A percentile compares a stretch with the other conserved stretches of the same genome.
Conservation (phyloP, 1,140 invertebrate species). For the Drosophila bipectinata region DNA sequence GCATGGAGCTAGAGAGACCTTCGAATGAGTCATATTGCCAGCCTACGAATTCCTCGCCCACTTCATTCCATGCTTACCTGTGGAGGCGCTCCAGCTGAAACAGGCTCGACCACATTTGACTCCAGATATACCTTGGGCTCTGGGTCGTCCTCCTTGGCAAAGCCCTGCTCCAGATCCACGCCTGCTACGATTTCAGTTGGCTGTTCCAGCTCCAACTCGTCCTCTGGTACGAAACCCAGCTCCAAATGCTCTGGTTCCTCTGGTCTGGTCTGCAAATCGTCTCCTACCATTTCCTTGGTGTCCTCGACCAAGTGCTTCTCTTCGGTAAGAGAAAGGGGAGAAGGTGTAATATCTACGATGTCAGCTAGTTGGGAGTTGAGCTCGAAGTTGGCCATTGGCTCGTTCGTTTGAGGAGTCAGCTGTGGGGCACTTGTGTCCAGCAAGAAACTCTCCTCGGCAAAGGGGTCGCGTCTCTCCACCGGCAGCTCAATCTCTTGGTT, state of each 20-base stretch:
- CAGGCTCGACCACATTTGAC: conserved; percentile 31
- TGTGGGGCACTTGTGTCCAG: conserved; percentile 63
- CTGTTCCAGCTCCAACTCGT: background rate
- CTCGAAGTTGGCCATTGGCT: conserved; percentile 55
- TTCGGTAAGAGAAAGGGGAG: conserved; percentile 70
- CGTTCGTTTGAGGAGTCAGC: conserved; percentile 40
- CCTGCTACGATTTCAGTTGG: background rate
- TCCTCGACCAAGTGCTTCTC: conserved; percentile 78
- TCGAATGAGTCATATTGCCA: conserved; percentile 16
- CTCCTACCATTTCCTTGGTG: conserved; percentile 62
- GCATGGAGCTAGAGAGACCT: conserved; percentile 5
- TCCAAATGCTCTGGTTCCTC: conserved; percentile 5
- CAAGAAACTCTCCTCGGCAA: conserved; percentile 50
- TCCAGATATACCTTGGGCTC: background rate
- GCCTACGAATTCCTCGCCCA: background rate
- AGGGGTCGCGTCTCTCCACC: conserved; percentile 11
- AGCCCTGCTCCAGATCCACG: background rate
- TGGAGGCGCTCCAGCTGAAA: conserved; percentile 47
- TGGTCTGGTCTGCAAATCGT: background rate
- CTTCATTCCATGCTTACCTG: conserved; percentile 53
- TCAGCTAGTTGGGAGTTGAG: conserved; percentile 55
- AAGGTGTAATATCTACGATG: conserved; percentile 67
- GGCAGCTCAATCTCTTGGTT: conserved; percentile 4
- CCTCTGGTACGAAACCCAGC: no score
- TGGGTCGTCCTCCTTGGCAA: background rate